A percentile compares a stretch with the other conserved stretches of the same genome.
Evolutionary conservation across 1,140 invertebrate species (phyloP).

Genomic region (Lepeophtheirus salmonis): DNA sequence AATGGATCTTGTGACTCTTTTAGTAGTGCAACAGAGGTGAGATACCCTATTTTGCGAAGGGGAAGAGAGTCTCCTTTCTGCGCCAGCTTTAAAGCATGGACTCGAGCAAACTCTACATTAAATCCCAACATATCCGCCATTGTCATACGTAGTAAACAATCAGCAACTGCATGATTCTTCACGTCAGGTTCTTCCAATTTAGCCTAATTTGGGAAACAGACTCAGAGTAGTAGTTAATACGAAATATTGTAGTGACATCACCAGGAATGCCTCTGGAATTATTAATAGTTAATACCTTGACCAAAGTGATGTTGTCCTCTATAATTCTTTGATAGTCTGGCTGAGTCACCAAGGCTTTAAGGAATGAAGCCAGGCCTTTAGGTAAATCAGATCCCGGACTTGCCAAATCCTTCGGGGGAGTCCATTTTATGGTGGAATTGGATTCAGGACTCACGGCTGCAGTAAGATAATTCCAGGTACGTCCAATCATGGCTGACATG

Average conservation of each 20-base stretch:
- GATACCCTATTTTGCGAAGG: constrained; percentile 3
- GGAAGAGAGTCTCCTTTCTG: constrained; percentile 8
- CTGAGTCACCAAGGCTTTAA: background rate
- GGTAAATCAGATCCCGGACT: background rate
- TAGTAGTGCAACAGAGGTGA: background rate
- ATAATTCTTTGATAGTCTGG: background rate
- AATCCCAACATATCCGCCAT: background rate
- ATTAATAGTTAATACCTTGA: background rate
- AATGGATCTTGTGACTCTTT: background rate
- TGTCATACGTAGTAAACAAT: background rate
- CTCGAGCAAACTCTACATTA: background rate
- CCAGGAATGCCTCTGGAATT: background rate
- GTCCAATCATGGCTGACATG: constrained; percentile 3
- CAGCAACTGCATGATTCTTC: background rate
- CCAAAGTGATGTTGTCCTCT: background rate
- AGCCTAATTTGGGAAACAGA: background rate
- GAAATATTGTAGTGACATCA: background rate
- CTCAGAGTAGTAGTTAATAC: background rate
- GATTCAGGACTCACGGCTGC: background rate
- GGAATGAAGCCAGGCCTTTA: background rate
- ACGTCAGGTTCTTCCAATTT: constrained; percentile 8
- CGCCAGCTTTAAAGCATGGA: constrained; percentile 7
- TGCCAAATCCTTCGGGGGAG: background rate
- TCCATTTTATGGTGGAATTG: background rate
- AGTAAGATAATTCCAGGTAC: constrained; percentile 2